A percentile compares a stretch with the other conserved stretches of the same genome.
phyloP scores from a whole-genome alignment of 2,797 vertebrate genomes.

The Meriones psammophilus region DNA sequence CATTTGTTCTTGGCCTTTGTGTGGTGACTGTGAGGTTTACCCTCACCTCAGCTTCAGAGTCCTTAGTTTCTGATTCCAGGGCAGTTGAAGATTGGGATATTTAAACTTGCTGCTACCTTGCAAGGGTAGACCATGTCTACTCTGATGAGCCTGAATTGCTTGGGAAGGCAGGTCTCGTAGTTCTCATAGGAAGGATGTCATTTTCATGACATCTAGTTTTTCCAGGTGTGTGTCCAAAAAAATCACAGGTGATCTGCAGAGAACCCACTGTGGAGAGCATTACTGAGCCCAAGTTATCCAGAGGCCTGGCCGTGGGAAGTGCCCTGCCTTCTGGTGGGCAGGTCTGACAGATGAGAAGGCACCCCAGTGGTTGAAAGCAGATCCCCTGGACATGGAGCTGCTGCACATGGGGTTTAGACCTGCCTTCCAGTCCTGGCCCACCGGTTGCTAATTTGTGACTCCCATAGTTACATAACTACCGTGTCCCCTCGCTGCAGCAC shows the following conservation, averaged over 20 bases:
- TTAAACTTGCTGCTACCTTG: slow-evolving; percentile 21
- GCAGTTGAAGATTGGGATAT: neutral
- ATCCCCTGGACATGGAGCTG: neutral
- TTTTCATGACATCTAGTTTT: neutral
- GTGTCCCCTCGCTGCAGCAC: neutral
- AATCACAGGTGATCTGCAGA: neutral
- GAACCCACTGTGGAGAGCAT: neutral
- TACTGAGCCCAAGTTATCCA: neutral
- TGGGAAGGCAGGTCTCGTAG: neutral
- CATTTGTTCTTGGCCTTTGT: neutral
- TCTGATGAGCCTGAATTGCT: neutral
- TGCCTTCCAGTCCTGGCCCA: neutral
- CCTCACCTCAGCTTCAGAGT: neutral
- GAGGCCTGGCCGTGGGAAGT: neutral
- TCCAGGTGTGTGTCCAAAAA: neutral
- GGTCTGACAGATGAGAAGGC: neutral
- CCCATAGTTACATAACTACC: neutral
- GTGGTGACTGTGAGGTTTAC: neutral
- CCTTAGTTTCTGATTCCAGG: slow-evolving; percentile 6
- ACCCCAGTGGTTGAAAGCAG: neutral
- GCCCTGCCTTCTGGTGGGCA: neutral
- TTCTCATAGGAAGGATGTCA: neutral
- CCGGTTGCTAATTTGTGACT: neutral
- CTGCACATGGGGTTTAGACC: neutral
- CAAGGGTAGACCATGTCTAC: neutral